Base-by-base conservation (phyloP, 2,888 invertebrate species). In the Drosophila demipolita region DNA sequence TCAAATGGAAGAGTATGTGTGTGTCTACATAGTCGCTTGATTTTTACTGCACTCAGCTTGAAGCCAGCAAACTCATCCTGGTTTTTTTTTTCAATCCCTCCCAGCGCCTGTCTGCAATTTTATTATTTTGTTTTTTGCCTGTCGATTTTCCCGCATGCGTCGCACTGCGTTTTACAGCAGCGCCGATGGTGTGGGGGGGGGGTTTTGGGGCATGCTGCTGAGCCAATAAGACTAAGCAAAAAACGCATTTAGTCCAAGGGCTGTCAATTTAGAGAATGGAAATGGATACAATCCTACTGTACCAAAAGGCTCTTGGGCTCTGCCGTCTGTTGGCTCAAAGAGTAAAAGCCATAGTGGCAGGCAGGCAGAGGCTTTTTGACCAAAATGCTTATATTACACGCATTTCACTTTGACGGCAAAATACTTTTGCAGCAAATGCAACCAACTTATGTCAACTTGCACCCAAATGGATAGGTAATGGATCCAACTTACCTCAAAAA, bases 1-100 rank as follows among this genome's bases (percentile, higher is more conserved):
- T 42, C 20, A 42, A 20, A 42, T 42, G 11, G 6, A 6, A 20
- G 20, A 20, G 42, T n/a, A 11, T 55, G n/a, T 40, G 32, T 32
- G 15, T 42, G 20, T 64, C 48, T 80, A 75, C 75, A 80, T 87
- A 78, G 80, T 78, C 72, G 82, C 87, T 90, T 90, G 87, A 90
- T 87, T 87, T 87, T 88, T 88, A 88, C 88, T 88, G 87, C 89
- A 86, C 87, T 88, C 88, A 87, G 86, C 83, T 73, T 73, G 73
- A 81, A 79, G 64, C 53, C 64, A 45, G 45, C 45, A 23, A 23
- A 45, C 45, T 20, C 32, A 29, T 17, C 53, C 60, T 15, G 15
- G 29, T 29, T 29, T 23, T 17, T 20, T 20, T 17, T 53, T 36
- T 54, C 9, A 5, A 59, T 20, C 35, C 35, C 29, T 55, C 42